phyloP scores from a whole-genome alignment of 2,113 vertebrate genomes.

The Kryptolebias marmoratus region DNA sequence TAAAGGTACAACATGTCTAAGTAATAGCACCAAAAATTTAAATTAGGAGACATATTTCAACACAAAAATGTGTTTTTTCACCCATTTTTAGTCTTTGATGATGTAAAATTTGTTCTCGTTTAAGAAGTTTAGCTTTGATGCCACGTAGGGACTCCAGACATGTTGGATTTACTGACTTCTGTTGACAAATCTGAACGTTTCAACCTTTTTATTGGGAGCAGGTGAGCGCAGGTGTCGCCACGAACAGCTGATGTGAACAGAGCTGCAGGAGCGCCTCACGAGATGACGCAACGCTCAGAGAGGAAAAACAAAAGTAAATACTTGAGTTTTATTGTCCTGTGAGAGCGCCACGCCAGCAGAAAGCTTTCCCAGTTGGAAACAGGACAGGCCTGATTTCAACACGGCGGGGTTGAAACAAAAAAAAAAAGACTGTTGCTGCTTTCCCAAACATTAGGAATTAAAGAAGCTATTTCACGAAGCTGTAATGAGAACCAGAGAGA shows the following conservation, averaged over 20 bases:
- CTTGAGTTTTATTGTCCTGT: constrained; percentile 74
- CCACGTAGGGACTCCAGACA: too few relatives aligned
- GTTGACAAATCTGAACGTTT: too few relatives aligned
- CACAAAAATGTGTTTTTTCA: too few relatives aligned
- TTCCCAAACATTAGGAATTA: constrained; percentile 75
- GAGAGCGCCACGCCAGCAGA: constrained; percentile 57
- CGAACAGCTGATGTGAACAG: constrained; percentile 21
- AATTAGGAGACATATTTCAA: too few relatives aligned
- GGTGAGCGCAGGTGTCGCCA: constrained; percentile 10
- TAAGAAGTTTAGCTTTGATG: too few relatives aligned
- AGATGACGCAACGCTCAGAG: constrained; percentile 48
- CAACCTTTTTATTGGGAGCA: not conserved
- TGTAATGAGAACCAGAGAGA: constrained; percentile 75
- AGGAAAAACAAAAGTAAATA: constrained; percentile 76
- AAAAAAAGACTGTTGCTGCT: constrained; percentile 30
- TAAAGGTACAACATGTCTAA: too few relatives aligned
- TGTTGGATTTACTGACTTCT: too few relatives aligned
- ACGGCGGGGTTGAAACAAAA: constrained; percentile 18
- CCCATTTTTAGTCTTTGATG: too few relatives aligned
- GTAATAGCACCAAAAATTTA: too few relatives aligned
- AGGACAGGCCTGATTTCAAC: constrained; percentile 62
- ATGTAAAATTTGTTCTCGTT: too few relatives aligned
- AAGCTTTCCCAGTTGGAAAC: constrained; percentile 67
- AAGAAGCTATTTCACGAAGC: constrained; percentile 65
- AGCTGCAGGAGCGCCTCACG: constrained; percentile 16